These are phyloP conservation scores for Proctacanthus coquilletti DNA, from an alignment of 1,140 invertebrate genomes.

Conservation along the genomic window DNA sequence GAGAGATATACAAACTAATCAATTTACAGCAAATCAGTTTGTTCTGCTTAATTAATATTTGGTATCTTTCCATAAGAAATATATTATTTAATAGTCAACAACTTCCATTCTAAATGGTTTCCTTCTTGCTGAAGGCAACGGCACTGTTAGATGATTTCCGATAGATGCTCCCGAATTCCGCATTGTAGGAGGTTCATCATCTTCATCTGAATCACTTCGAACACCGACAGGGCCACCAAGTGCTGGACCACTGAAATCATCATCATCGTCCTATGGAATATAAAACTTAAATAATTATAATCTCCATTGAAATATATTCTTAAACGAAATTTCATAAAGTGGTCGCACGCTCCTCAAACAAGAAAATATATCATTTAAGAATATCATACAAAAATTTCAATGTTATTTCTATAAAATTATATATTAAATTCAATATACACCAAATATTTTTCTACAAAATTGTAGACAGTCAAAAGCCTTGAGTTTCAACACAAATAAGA, in stretches of 20 bases:
- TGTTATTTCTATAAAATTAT: not conserved
- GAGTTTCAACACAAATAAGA: too few species aligned
- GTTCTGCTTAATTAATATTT: too few species aligned
- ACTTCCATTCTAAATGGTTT: constrained; percentile 25
- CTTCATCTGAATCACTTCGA: constrained; percentile 26
- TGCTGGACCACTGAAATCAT: constrained; percentile 23
- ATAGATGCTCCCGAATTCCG: constrained; percentile 10
- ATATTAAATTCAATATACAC: too few species aligned
- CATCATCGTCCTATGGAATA: constrained; percentile 18
- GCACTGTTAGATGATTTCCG: constrained; percentile 25
- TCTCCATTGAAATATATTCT: not conserved
- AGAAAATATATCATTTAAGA: not conserved
- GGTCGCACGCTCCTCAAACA: not conserved
- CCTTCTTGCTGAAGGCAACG: constrained; percentile 17
- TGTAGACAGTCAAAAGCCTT: too few species aligned
- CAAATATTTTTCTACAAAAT: too few species aligned
- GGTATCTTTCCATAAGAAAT: too few species aligned
- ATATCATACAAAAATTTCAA: not conserved
- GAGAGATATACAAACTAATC: too few species aligned
- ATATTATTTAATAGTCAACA: constrained; percentile 21
- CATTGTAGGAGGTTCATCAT: constrained; percentile 27
- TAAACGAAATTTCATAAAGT: not conserved
- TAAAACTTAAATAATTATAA: not conserved
- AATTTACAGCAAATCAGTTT: too few species aligned
- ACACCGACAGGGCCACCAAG: constrained; percentile 26